phyloP scores from a whole-genome alignment of 2,888 invertebrate genomes.

The Quadroppia sp. region DNA sequence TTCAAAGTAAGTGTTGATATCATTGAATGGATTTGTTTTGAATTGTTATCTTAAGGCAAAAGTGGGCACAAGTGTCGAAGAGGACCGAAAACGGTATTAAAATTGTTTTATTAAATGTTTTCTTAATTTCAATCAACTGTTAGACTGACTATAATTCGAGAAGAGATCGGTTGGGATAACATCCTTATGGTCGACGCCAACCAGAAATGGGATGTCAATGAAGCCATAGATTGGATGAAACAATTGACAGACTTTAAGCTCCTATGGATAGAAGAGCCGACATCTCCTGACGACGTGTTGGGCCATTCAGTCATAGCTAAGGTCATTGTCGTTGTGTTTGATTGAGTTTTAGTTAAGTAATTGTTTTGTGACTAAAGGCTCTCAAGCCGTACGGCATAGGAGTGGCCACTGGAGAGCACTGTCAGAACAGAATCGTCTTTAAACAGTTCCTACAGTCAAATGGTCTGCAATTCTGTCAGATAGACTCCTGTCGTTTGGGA shows the following conservation, averaged over 20 bases:
- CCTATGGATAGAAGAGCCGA: conserved; percentile 89
- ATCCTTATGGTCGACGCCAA: conserved; percentile 82
- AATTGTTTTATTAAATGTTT: background rate
- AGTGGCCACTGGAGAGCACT: conserved; percentile 89
- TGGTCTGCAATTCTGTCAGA: conserved; percentile 80
- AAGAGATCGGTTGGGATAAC: conserved; percentile 69
- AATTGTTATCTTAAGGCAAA: conserved; percentile 58
- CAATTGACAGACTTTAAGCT: conserved; percentile 67
- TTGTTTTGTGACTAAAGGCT: conserved; percentile 52
- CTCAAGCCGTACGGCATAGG: conserved; percentile 68
- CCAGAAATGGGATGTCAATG: conserved; percentile 78
- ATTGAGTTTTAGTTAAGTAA: background rate
- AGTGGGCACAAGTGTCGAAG: conserved; percentile 73
- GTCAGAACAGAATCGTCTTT: conserved; percentile 84
- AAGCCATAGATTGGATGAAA: conserved; percentile 82
- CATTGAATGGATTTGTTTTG: no score
- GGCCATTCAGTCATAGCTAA: conserved; percentile 75
- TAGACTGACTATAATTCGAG: conserved; percentile 67
- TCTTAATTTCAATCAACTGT: background rate
- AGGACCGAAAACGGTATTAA: conserved; percentile 61
- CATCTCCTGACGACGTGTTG: conserved; percentile 80
- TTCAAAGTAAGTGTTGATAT: no score
- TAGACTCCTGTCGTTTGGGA: conserved; percentile 81
- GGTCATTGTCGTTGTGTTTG: conserved; percentile 53
- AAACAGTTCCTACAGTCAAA: conserved; percentile 78